These are phyloP conservation scores for Diadumene lineata DNA, from an alignment of 92 coral and sea anemone species.

Conservation along the genomic window DNA sequence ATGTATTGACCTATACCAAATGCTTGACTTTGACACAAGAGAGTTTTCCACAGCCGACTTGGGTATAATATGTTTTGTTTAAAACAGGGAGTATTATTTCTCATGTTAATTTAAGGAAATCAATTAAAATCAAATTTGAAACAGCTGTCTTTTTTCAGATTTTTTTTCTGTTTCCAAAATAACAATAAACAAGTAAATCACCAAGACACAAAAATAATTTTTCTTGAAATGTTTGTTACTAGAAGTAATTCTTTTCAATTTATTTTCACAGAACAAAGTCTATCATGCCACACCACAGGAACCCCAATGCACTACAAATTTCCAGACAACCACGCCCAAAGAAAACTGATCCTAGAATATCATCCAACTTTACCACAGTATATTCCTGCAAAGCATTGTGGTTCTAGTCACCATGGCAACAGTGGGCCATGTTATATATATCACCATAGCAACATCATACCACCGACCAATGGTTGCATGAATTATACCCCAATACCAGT, in stretches of 20 bases:
- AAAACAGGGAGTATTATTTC: too few species aligned
- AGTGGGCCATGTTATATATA: slow-evolving; percentile 38
- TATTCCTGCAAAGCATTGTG: slow-evolving; percentile 18
- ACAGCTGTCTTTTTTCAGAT: too few species aligned
- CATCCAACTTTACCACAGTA: slow-evolving; percentile 23
- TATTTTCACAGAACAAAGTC: not conserved
- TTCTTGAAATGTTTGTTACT: too few species aligned
- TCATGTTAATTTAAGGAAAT: too few species aligned
- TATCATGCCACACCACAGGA: slow-evolving; percentile 11
- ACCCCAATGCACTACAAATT: not conserved
- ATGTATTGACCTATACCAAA: too few species aligned
- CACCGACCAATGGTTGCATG: slow-evolving; percentile 27
- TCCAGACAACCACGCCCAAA: slow-evolving; percentile 9
- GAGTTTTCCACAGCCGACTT: too few species aligned
- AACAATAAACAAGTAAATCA: too few species aligned
- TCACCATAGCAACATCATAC: slow-evolving; percentile 24
- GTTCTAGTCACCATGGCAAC: slow-evolving; percentile 29
- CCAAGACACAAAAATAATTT: too few species aligned
- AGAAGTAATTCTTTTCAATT: not conserved
- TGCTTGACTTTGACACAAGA: too few species aligned
- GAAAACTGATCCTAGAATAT: slow-evolving; percentile 32
- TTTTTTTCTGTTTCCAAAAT: too few species aligned
- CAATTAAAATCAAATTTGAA: too few species aligned
- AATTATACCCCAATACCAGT: slow-evolving; percentile 21
- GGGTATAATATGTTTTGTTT: too few species aligned